Evolutionary conservation across 2,797 vertebrate genomes (phyloP), one percentile per base, ranked within the genome.

Genomic region (Tokudaia tokunoshimensis): DNA sequence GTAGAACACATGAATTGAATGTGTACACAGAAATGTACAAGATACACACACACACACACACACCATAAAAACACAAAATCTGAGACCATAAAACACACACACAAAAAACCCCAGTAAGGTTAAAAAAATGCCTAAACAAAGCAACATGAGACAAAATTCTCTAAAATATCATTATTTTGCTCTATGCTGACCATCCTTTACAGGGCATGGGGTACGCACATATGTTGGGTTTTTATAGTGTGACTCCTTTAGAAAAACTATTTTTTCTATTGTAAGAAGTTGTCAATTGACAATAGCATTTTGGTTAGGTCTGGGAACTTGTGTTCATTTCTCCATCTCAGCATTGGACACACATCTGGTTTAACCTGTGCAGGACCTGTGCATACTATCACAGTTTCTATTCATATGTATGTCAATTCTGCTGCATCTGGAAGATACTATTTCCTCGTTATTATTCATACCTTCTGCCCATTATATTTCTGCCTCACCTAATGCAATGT

Each of bases 201-300:
- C 24, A 63, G 37, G 9, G 59, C 1, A 44, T 31, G 7, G 6
- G 3, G 22, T 82, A 3, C 41, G 3, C 0, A 12, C 1, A 41
- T 41, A 61, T 22, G 24, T 61, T 37, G 24, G 5, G 10, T 37
- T 81, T 55, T 81, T 37, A n/a, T 55, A 57, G 4, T n/a, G 52
- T 81, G 19, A 55, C 19, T 80, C 52, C 52, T 37, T 57, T 82
- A 37, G 13, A 82, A 37, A 29, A 61, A 82, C 52, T 61, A 82
- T 29, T 26, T 82, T 55, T 82, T 61, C n/a, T 15, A 4, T 29
- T 59, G 22, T 0, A 59, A 82, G n/a, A 12, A 15, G 6, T 59
- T 82, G 55, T 82, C 55, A 81, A 22, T 20, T 79, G 47, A 34
- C 50, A 24, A 61, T 29, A 63, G 8, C 41, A 5, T 83, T 44